These are phyloP conservation scores for Loriculus beryllinus DNA, from an alignment of 2,797 vertebrate species.

Conservation along the genomic window DNA sequence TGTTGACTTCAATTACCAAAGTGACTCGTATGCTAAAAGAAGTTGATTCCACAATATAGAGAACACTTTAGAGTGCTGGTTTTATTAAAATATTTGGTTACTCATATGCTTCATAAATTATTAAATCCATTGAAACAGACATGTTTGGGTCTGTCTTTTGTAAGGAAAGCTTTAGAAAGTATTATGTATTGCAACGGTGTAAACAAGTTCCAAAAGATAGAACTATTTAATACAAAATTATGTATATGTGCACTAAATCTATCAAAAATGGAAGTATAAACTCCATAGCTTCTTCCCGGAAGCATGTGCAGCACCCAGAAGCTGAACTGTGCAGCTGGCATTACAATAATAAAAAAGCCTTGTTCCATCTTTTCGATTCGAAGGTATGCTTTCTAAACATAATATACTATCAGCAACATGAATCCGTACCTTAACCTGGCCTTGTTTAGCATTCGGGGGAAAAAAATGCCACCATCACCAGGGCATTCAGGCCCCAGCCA, in stretches of 20 bases:
- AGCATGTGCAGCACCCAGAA: constrained; percentile 43
- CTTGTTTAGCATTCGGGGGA: background rate
- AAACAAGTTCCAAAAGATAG: background rate
- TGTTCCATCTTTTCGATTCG: constrained; percentile 35
- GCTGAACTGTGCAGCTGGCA: constrained; percentile 38
- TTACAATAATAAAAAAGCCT: constrained; percentile 23
- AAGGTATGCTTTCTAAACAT: constrained; percentile 28
- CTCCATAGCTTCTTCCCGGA: constrained; percentile 30
- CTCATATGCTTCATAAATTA: background rate
- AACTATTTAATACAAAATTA: background rate
- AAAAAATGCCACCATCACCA: constrained; percentile 27
- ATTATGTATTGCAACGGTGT: background rate
- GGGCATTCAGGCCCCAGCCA: constrained; percentile 25
- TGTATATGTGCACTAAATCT: background rate
- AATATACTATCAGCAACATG: constrained; percentile 12
- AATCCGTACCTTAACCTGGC: background rate
- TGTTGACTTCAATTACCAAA: constrained; percentile 62
- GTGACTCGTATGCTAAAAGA: constrained; percentile 14
- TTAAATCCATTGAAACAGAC: background rate
- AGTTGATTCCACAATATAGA: background rate
- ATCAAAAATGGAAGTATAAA: constrained; percentile 57
- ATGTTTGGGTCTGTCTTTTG: background rate
- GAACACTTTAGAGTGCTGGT: background rate
- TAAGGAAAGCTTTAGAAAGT: background rate
- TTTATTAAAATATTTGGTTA: constrained; percentile 9